Conservation (phyloP, 2,888 invertebrate species). For the Branchipolynoe longqiensis region DNA sequence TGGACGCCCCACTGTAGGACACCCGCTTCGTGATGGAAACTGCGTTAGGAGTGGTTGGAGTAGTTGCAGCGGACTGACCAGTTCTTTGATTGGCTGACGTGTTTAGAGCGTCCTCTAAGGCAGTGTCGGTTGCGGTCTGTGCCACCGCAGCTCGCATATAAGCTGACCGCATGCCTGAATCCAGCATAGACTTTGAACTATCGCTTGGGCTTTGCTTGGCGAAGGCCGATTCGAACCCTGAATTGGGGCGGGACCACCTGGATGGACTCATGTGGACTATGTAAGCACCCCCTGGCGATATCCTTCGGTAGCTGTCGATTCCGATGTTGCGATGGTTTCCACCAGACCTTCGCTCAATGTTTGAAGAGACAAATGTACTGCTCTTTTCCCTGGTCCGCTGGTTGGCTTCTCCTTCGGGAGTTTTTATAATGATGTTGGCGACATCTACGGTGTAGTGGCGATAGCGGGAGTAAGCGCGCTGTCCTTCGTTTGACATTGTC, state of each 20-base stretch:
- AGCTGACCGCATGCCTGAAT: neutral
- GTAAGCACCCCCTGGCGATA: constrained; percentile 40
- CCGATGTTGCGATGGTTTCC: constrained; percentile 44
- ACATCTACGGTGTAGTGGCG: constrained; percentile 41
- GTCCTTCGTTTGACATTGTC: neutral
- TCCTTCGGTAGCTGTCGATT: constrained; percentile 43
- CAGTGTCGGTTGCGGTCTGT: neutral
- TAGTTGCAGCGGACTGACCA: neutral
- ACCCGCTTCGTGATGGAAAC: constrained; percentile 10
- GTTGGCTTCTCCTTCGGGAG: constrained; percentile 14
- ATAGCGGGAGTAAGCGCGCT: constrained; percentile 11
- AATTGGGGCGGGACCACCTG: constrained; percentile 4
- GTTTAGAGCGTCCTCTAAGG: neutral
- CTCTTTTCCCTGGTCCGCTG: neutral
- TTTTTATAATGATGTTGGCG: constrained; percentile 35
- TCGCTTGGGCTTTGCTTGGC: neutral
- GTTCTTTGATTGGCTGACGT: neutral
- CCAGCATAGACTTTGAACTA: neutral
- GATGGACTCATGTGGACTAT: constrained; percentile 51
- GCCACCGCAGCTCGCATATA: neutral
- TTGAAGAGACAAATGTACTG: constrained; percentile 24
- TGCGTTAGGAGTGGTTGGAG: neutral
- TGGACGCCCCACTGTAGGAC: neutral
- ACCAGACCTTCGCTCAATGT: constrained; percentile 15
- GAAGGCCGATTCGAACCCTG: neutral